phyloP scores from a whole-genome alignment of 2,113 vertebrate species.

The Hypanus sabinus region DNA sequence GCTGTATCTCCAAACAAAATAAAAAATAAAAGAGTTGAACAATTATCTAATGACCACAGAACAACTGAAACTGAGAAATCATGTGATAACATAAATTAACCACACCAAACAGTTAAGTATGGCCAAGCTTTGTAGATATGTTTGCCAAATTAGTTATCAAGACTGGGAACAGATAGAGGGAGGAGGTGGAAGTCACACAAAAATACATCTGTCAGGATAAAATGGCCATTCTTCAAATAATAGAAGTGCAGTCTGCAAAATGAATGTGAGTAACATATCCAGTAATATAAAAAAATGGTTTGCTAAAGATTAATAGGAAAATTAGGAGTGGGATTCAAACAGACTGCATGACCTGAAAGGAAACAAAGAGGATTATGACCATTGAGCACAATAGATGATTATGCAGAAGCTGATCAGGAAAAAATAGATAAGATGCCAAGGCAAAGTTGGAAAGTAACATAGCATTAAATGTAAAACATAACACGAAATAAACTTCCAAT shows the following conservation, averaged over 20 bases:
- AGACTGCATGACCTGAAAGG: neutral
- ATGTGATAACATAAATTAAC: neutral
- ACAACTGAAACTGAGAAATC: neutral
- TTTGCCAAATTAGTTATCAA: neutral
- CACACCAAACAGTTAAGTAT: neutral
- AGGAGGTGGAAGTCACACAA: no score
- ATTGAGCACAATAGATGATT: neutral
- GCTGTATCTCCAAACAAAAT: no score
- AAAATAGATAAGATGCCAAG: neutral
- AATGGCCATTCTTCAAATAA: neutral
- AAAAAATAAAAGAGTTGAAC: neutral
- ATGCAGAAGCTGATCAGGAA: neutral
- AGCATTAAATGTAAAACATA: neutral
- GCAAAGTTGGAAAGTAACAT: slow-evolving; percentile 5
- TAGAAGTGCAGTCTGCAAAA: neutral
- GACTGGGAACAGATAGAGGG: neutral
- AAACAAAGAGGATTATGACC: neutral
- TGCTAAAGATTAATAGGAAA: neutral
- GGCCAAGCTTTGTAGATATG: neutral
- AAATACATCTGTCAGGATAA: neutral
- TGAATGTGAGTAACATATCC: neutral
- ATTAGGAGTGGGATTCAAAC: neutral
- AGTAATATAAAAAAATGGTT: neutral
- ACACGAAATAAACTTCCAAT: neutral
- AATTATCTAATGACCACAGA: neutral